Percentiles rank a stretch among this genome's conserved stretches.
These are phyloP conservation scores for Ptychobarbus kaznakovi DNA, from an alignment of 2,797 vertebrate genomes.

Conservation along the genomic window DNA sequence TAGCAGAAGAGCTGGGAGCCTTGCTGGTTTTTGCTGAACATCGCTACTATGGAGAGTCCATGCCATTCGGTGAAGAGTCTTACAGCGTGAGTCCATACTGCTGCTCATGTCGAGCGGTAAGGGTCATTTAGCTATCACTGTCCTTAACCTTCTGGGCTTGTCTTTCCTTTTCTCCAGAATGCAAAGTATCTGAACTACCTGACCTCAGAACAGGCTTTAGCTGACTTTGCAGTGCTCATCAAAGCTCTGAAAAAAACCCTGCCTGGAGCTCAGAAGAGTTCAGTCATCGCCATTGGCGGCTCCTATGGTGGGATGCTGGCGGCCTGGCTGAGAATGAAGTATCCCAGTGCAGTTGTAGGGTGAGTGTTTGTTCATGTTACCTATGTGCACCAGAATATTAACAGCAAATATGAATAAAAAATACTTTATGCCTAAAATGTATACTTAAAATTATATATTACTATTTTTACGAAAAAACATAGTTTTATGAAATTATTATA, in stretches of 20 bases:
- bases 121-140: background rate
- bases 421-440: background rate
- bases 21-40: conserved; percentile 98
- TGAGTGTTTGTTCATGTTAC: conserved; percentile 68
- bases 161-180: conserved; percentile 77
- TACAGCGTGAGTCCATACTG: conserved; percentile 80
- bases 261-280: conserved; percentile 81
- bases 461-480: background rate
- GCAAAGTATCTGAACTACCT: conserved; percentile 91
- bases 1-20: conserved; percentile 88
- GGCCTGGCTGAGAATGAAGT: conserved; percentile 98
- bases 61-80: conserved; percentile 91
- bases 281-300: conserved; percentile 91
- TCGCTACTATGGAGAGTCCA: conserved; percentile 93
- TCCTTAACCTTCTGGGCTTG: background rate
- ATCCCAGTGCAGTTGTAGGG: conserved; percentile 89
- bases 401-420: background rate
- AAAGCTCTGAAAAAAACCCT: conserved; percentile 78
- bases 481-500: background rate
- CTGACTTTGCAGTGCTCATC: conserved; percentile 91
- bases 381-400: background rate
- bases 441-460: background rate
- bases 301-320: conserved; percentile 97
- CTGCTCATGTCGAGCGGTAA: background rate
- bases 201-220: conserved; percentile 93